These are phyloP conservation scores for Phenganax stokvisi DNA, from an alignment of 92 coral and sea anemone species.

Conservation along the genomic window DNA sequence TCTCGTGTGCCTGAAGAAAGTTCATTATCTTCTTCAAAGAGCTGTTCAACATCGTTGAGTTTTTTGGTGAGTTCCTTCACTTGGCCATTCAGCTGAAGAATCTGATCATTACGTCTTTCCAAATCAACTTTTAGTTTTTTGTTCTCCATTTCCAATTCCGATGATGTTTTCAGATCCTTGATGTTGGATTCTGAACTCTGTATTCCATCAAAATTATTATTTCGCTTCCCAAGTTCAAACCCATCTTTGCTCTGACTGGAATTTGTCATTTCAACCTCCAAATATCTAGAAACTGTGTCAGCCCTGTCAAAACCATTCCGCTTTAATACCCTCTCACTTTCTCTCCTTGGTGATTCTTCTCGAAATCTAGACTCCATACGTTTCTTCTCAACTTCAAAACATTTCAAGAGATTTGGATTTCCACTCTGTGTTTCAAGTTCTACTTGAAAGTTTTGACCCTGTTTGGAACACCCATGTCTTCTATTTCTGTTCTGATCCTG, in stretches of 20 bases:
- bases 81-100: constrained; percentile 50
- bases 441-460: constrained; percentile 40
- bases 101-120: constrained; percentile 45
- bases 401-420: constrained; percentile 64
- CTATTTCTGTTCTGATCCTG: no score
- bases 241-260: neutral
- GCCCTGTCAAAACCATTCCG: no score
- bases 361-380: constrained; percentile 62
- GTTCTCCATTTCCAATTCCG: constrained; percentile 49
- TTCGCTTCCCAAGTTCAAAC: neutral
- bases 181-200: neutral
- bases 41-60: constrained; percentile 30
- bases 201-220: neutral
- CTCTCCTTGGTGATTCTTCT: constrained; percentile 51
- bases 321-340: constrained; percentile 33
- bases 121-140: constrained; percentile 42
- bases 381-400: constrained; percentile 78
- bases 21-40: constrained; percentile 3
- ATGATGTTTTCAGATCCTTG: constrained; percentile 3
- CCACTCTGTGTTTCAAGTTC: constrained; percentile 69
- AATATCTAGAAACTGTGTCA: neutral
- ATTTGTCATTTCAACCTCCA: neutral
- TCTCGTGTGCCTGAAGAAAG: constrained; percentile 7
- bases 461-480: no score
- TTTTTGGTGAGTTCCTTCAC: constrained; percentile 53